Percentiles rank a stretch among this genome's conserved stretches.
Evolutionary conservation across 2,888 invertebrate genomes (phyloP).

Genomic region (Synergus itoensis): DNA sequence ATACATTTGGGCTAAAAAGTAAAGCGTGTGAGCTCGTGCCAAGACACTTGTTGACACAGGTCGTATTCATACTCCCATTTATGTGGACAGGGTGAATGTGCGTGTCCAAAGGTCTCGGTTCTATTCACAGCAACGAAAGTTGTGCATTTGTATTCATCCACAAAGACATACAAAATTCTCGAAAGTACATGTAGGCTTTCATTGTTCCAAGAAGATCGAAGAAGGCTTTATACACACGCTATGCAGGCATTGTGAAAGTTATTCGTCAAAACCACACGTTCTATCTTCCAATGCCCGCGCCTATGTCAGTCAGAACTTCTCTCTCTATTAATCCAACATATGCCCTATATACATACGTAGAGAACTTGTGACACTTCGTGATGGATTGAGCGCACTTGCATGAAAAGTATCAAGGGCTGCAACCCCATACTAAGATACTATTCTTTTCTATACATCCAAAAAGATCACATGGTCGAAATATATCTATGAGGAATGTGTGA

Average conservation of each 20-base stretch:
- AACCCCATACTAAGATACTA: neutral
- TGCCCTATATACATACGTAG: neutral
- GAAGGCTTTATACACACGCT: constrained; percentile 21
- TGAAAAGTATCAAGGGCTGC: neutral
- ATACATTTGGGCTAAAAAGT: constrained; percentile 50
- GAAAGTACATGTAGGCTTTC: neutral
- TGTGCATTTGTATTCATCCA: neutral
- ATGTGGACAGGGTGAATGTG: constrained; percentile 46
- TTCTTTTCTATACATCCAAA: neutral
- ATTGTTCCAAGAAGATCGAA: constrained; percentile 26
- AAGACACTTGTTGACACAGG: constrained; percentile 59
- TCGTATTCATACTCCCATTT: constrained; percentile 46
- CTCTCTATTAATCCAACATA: constrained; percentile 29
- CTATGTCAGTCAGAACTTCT: constrained; percentile 1
- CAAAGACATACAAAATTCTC: neutral
- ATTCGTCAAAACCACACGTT: constrained; percentile 31
- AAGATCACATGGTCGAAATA: neutral
- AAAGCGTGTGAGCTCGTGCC: constrained; percentile 54
- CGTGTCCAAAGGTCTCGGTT: constrained; percentile 47
- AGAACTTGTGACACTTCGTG: constrained; percentile 33
- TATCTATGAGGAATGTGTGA: neutral
- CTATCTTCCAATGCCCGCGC: neutral
- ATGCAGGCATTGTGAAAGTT: constrained; percentile 17
- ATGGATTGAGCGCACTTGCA: constrained; percentile 20
- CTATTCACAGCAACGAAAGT: constrained; percentile 22